Evolutionary conservation across 2,797 vertebrate species (phyloP).

Genomic region (Pelodytes ibericus): DNA sequence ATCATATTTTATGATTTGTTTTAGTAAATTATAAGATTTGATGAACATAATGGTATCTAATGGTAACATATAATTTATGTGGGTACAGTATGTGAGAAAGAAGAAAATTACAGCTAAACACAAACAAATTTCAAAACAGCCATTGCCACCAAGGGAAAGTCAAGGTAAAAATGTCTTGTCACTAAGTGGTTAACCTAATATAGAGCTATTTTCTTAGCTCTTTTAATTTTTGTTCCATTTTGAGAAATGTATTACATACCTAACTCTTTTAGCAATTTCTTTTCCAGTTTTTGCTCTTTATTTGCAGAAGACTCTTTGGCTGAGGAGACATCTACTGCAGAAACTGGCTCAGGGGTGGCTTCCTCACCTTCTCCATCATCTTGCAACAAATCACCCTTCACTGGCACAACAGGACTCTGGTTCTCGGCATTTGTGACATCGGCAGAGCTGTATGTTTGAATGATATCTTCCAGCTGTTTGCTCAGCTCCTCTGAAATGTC

Average conservation of each 20-base stretch:
- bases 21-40: no score
- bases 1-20: no score
- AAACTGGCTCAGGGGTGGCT: conserved; percentile 59
- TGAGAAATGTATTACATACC: conserved; percentile 71
- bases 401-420: conserved; percentile 22
- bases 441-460: conserved; percentile 78
- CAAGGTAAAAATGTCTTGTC: no score
- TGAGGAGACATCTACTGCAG: conserved; percentile 62
- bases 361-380: conserved; percentile 73
- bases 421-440: conserved; percentile 66
- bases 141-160: no score
- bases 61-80: no score
- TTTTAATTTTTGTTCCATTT: no score
- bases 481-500: conserved; percentile 81
- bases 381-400: conserved; percentile 61
- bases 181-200: no score
- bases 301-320: conserved; percentile 64
- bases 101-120: no score
- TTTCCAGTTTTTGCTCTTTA: conserved; percentile 92
- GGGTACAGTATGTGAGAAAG: no score
- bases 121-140: no score
- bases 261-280: conserved; percentile 94
- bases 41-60: no score
- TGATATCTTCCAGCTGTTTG: conserved; percentile 85
- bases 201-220: no score